Base-by-base conservation (phyloP, 2,888 invertebrate species). In the Temnothorax unifasciatus region DNA sequence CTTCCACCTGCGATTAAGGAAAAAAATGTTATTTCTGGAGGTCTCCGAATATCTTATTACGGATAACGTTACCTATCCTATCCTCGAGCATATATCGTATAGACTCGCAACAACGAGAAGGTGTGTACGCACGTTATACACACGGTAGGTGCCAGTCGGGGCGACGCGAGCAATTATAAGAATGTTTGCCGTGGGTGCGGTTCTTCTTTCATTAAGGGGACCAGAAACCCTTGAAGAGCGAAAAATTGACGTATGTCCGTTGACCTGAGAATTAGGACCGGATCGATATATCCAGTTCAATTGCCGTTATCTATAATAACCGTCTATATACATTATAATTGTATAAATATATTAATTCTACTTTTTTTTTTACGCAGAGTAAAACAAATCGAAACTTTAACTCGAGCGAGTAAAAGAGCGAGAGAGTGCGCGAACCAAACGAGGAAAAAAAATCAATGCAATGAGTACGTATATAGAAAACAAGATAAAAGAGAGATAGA, bases 201-300 rank as follows among this genome's bases (percentile, higher is more conserved):
- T 88, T 75, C 64, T 85, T 89, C 71, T 83, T 83, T 68, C 77
- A 87, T 91, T 87, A 88, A 87, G 89, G 34, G 38, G 41, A 47
- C 59, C 59, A 79, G 59, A 71, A 69, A 69, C 59, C 79, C 34
- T 71, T 71, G 59, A 71, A 34, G 59, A 79, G 71, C 44, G 18
- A 71, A 71, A 69, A 69, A 71, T 21, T 71, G 71, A 71, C 18
- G 25, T 79, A 47, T 79, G 79, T 90, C 88, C 90, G 71, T 91
- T 90, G 91, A 92, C 91, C 91, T 77, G 89, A 85, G 82, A 87
- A 92, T 89, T 91, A 88, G 84, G 77, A 85, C 61, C 75, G 71
- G 83, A 91, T 91, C 89, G 85, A 90, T 89, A 90, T 89, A 79
- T 74, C 69, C 54, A 74, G 75, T 85, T 85, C 18, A 74, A 69